phyloP scores from a whole-genome alignment of 2,888 invertebrate genomes.

The Gryllus longicercus region DNA sequence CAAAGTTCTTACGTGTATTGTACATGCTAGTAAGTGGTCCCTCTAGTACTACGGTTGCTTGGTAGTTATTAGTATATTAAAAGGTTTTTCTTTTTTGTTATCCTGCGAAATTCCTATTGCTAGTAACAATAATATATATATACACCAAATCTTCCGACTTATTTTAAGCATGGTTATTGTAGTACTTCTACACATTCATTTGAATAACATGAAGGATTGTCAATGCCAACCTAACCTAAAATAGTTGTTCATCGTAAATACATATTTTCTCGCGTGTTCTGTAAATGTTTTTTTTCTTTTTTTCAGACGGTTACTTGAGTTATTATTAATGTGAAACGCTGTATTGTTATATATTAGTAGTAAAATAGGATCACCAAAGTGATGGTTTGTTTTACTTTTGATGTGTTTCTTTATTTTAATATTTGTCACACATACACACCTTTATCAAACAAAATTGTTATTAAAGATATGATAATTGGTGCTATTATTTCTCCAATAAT shows the following conservation, averaged over 20 bases:
- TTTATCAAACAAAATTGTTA: too few species aligned
- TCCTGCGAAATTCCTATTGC: neutral
- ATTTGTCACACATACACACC: too few species aligned
- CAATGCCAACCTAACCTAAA: slow-evolving; percentile 1
- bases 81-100: neutral
- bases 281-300: neutral
- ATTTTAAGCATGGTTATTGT: neutral
- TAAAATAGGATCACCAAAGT: too few species aligned
- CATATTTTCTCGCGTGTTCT: neutral
- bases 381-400: too few species aligned
- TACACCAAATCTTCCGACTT: neutral
- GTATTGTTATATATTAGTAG: neutral
- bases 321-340: neutral
- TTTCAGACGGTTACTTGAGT: neutral
- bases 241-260: neutral
- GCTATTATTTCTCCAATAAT: too few species aligned
- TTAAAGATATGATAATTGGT: too few species aligned
- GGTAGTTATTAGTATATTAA: neutral
- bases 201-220: neutral
- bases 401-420: too few species aligned
- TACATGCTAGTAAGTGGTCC: neutral
- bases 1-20: neutral
- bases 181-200: neutral
- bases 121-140: neutral
- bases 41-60: neutral